Evolutionary conservation across 2,888 invertebrate species (phyloP).

Genomic region (Halictus quadricinctus): DNA sequence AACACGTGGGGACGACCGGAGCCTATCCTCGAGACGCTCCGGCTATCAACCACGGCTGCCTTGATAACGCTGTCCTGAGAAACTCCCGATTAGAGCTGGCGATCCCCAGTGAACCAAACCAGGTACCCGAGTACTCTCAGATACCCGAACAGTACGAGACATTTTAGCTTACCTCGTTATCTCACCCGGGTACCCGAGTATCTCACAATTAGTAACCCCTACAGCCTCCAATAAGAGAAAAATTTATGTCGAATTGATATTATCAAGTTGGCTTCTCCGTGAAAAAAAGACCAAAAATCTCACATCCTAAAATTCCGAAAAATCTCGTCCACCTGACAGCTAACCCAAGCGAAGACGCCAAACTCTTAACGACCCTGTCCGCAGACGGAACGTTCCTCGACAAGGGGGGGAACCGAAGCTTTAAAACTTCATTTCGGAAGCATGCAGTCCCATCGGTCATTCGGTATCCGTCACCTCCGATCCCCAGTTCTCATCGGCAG

Average conservation of each 20-base stretch:
- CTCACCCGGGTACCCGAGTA: too few relatives aligned
- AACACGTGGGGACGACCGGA: constrained; percentile 18
- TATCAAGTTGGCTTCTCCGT: too few relatives aligned
- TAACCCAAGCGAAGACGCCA: too few relatives aligned
- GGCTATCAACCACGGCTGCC: not conserved
- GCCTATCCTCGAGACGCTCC: not conserved
- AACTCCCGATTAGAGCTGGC: not conserved
- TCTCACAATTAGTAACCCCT: too few relatives aligned
- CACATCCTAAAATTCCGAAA: too few relatives aligned
- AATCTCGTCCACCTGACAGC: too few relatives aligned
- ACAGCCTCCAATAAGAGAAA: not conserved
- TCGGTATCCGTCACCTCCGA: not conserved
- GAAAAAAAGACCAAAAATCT: too few relatives aligned
- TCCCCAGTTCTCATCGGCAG: not conserved
- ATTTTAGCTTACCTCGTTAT: too few relatives aligned
- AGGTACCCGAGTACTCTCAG: not conserved
- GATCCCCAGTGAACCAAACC: not conserved
- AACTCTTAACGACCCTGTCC: not conserved
- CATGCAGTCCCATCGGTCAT: not conserved
- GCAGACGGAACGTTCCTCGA: not conserved
- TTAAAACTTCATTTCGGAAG: constrained; percentile 7
- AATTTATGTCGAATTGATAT: not conserved
- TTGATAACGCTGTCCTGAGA: not conserved
- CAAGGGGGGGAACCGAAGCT: not conserved
- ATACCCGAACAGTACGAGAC: not conserved